Evolutionary conservation across 2,797 vertebrate species (phyloP).

Genomic region (Lepilemur septentrionalis): DNA sequence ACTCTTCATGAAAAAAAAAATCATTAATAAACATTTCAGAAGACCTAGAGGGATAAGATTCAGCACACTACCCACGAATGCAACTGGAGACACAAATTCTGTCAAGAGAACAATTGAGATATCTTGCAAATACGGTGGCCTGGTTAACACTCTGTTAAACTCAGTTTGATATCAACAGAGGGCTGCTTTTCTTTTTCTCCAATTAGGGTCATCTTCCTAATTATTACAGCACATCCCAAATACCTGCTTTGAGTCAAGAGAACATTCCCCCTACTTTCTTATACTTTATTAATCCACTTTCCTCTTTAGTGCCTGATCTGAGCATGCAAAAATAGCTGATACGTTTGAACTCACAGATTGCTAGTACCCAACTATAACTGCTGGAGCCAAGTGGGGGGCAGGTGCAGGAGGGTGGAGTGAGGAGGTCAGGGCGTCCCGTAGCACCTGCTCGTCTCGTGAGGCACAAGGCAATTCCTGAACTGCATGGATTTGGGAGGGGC

Average conservation of each 20-base stretch:
- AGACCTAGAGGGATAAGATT: not conserved
- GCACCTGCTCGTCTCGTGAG: not conserved
- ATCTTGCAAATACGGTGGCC: conserved; percentile 16
- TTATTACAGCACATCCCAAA: conserved; percentile 23
- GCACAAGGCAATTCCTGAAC: no score
- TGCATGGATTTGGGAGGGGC: not conserved
- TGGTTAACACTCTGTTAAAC: conserved; percentile 48
- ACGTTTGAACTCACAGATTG: not conserved
- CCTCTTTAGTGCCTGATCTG: conserved; percentile 17
- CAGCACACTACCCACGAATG: not conserved
- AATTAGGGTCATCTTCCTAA: conserved; percentile 40
- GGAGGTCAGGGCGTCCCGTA: not conserved
- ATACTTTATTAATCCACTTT: conserved; percentile 50
- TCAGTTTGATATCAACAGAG: conserved; percentile 1
- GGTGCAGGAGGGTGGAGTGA: not conserved
- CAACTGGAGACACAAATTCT: not conserved
- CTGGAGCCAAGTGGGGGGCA: not conserved
- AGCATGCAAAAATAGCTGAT: conserved; percentile 50
- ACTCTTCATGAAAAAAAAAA: not conserved
- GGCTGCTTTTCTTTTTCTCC: conserved; percentile 45
- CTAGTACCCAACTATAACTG: not conserved
- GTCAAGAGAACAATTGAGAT: conserved; percentile 23
- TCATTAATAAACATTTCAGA: conserved; percentile 21
- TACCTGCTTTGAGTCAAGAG: not conserved
- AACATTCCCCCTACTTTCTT: conserved; percentile 41